phyloP scores from a whole-genome alignment of 2,797 vertebrate genomes.

The Pipistrellus kuhlii region DNA sequence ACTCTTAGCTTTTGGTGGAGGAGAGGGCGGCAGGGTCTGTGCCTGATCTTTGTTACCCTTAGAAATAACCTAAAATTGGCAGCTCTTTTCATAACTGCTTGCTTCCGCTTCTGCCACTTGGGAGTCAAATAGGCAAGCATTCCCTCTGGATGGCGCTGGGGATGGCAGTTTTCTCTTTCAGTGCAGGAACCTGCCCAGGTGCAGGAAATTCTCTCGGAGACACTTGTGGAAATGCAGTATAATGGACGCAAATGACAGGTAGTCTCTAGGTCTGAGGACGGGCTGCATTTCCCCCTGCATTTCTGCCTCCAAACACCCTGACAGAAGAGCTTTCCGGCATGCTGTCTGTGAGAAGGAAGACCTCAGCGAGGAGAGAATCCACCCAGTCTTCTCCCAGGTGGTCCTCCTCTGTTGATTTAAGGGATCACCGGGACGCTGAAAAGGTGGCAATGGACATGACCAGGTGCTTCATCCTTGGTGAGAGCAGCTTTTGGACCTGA shows the following conservation, averaged over 20 bases:
- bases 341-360: too few species aligned
- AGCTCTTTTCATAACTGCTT: not conserved
- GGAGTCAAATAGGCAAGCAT: not conserved
- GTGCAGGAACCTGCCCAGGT: not conserved
- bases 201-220: not conserved
- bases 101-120: not conserved
- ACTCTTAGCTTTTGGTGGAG: not conserved
- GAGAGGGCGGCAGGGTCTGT: not conserved
- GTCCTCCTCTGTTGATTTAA: not conserved
- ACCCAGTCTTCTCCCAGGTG: not conserved
- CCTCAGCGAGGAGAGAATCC: not conserved
- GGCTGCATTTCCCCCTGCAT: not conserved
- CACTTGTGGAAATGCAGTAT: not conserved
- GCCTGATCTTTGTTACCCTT: not conserved
- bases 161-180: not conserved
- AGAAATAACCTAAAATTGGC: not conserved
- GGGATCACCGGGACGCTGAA: not conserved
- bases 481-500: not conserved
- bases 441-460: not conserved
- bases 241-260: too few species aligned
- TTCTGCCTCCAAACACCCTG: not conserved
- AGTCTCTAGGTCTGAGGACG: not conserved
- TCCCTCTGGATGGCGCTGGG: not conserved
- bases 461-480: fast-evolving
- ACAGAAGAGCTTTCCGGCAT: fast-evolving